Evolutionary conservation across 1,140 invertebrate genomes (phyloP), one percentile per base, ranked within the genome.

Genomic region (Centruroides sculpturatus): DNA sequence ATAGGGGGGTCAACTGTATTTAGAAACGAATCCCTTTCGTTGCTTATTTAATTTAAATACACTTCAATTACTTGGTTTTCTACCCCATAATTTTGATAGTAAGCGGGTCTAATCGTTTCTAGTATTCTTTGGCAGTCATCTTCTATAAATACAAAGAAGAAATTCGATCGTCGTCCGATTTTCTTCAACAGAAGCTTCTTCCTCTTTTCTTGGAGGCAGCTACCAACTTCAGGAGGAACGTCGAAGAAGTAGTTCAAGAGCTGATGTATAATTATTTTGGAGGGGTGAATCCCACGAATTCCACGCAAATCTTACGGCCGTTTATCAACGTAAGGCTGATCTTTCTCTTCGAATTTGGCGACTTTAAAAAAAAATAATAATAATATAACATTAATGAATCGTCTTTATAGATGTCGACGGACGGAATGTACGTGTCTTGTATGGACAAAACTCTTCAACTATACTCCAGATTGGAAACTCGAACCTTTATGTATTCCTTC

Each of bases 401-500:
- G 51, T 12, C 47, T 47, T 35, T 56, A 36, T 35, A 67, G 68
- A 66, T 67, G 66, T 61, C 64, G 5, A 64, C 63, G 1, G 68
- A 69, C 60, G 64, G 61, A 12, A 55, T 68, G 53, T 69, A 60
- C 48, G 56, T 56, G 5, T 49, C 62, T 10, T 69, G 68, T 59
- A 66, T 64, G 10, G 68, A 69, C n/a, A 13, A 61, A 46, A 69
- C 68, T 6, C 11, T 66, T 5, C 54, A 63, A 51, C 7, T 59
- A 3, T 66, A 68, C 36, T 55, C 63, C 4, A 35, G 56, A 6
- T 46, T 49, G 8, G 58, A 63, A 23, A 66, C 69, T 11, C 70
- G 67, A 34, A 66, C 68, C 9, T 73, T 71, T 61, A 67, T 69
- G 58, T 75, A 72, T 57, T 60, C 68, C 6, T 70, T 74, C 51